Conservation (phyloP, 2,888 invertebrate species). For the Cosmorhoe ocellata region DNA sequence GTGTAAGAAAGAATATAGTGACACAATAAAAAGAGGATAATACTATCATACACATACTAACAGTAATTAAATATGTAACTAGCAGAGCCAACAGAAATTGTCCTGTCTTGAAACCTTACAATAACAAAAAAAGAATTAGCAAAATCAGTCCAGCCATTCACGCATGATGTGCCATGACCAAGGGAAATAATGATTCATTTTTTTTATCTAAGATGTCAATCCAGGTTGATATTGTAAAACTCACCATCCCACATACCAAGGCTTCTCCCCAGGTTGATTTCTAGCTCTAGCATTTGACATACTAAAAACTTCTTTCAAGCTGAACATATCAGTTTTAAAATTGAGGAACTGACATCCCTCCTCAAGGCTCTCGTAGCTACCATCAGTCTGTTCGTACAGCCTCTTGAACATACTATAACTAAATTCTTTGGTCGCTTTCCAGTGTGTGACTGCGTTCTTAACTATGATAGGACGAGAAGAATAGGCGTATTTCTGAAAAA, state of each 20-base stretch:
- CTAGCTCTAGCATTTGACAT: slow-evolving; percentile 86
- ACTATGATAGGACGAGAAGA: slow-evolving; percentile 90
- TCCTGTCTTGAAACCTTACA: no score
- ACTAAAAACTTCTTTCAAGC: slow-evolving; percentile 88
- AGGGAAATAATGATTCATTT: no score
- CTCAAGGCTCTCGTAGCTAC: slow-evolving; percentile 87
- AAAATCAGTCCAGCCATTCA: no score
- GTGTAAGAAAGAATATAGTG: no score
- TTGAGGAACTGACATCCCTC: slow-evolving; percentile 94
- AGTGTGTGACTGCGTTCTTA: slow-evolving; percentile 87
- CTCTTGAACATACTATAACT: slow-evolving; percentile 86
- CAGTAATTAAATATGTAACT: no score
- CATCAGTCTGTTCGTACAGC: slow-evolving; percentile 85
- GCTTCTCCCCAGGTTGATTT: slow-evolving; percentile 83
- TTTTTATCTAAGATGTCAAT: no score
- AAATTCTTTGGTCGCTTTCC: slow-evolving; percentile 88
- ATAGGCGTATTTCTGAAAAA: slow-evolving; percentile 85
- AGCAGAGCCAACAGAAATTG: no score
- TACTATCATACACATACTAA: no score
- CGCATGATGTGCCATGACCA: no score
- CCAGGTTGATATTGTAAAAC: slow-evolving; percentile 36
- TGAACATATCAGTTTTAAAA: slow-evolving; percentile 91
- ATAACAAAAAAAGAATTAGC: no score
- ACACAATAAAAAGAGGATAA: no score
- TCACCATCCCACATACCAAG: slow-evolving; percentile 97